Conservation (phyloP, 2,797 vertebrate genomes). For the Threskiornis aethiopicus region DNA sequence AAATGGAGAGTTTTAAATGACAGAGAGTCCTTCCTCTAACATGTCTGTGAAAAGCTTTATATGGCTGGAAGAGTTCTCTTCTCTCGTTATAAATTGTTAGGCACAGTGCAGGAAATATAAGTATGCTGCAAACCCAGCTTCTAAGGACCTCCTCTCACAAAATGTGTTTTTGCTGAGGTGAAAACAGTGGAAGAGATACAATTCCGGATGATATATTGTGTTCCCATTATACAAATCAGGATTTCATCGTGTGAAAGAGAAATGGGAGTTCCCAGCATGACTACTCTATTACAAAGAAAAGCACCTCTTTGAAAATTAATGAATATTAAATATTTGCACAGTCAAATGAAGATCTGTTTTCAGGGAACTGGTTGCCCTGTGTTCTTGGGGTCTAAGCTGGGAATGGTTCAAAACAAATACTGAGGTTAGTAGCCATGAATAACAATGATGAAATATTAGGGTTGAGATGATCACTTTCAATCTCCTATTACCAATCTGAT, state of each 20-base stretch:
- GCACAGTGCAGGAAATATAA: background rate
- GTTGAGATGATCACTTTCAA: background rate
- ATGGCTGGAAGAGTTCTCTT: slow-evolving; percentile 8
- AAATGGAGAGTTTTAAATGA: background rate
- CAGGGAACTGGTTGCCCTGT: background rate
- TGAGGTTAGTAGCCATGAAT: background rate
- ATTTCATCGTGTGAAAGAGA: slow-evolving; percentile 35
- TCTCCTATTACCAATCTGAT: background rate
- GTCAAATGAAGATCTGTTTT: slow-evolving; percentile 28
- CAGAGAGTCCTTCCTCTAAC: background rate
- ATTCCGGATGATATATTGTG: background rate
- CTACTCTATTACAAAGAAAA: slow-evolving; percentile 50
- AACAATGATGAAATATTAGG: background rate
- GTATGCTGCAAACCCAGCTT: background rate
- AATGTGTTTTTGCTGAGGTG: slow-evolving; percentile 15
- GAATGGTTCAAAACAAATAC: slow-evolving; percentile 45
- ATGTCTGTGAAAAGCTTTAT: background rate
- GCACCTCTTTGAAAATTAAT: slow-evolving; percentile 59
- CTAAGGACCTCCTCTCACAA: slow-evolving; percentile 29
- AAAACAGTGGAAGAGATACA: background rate
- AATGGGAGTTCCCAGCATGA: slow-evolving; percentile 4
- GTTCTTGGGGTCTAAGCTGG: background rate
- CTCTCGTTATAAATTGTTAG: background rate
- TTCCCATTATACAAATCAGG: slow-evolving; percentile 10
- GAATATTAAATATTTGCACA: slow-evolving; percentile 61